Conservation (phyloP, 2,888 invertebrate species). For the Brachynemurus nebulosus region DNA sequence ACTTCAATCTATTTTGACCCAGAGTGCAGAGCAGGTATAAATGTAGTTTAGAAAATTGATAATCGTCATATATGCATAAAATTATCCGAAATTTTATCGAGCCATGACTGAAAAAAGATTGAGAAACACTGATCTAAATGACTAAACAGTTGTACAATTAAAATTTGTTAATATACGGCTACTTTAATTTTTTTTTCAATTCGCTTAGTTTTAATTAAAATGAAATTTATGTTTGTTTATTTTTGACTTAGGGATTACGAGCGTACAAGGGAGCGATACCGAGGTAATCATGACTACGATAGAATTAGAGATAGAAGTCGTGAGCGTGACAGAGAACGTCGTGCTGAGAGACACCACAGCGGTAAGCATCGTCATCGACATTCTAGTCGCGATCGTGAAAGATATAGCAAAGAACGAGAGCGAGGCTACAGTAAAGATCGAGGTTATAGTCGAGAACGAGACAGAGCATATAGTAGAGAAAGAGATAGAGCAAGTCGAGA, state of each 20-base stretch:
- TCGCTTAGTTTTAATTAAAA: conserved; percentile 37
- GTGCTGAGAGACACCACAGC: conserved; percentile 24
- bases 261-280: conserved; percentile 21
- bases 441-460: conserved; percentile 2
- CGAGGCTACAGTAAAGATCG: conserved; percentile 15
- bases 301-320: conserved; percentile 18
- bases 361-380: conserved; percentile 26
- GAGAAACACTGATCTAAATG: no score
- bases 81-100: no score
- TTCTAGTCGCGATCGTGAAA: conserved; percentile 23
- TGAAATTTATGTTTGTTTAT: conserved; percentile 11
- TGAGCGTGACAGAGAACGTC: conserved; percentile 25
- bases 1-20: no score
- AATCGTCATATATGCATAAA: no score
- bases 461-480: background rate
- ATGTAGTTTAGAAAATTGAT: no score
- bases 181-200: no score
- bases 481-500: no score
- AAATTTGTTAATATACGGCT: no score
- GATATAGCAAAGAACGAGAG: conserved; percentile 21
- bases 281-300: conserved; percentile 16
- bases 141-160: no score
- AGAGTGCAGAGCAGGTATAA: no score
- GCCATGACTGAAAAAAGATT: no score
- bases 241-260: conserved; percentile 23